These are phyloP conservation scores for Pyrochroa serraticornis DNA, from an alignment of 2,888 invertebrate genomes.

Conservation along the genomic window DNA sequence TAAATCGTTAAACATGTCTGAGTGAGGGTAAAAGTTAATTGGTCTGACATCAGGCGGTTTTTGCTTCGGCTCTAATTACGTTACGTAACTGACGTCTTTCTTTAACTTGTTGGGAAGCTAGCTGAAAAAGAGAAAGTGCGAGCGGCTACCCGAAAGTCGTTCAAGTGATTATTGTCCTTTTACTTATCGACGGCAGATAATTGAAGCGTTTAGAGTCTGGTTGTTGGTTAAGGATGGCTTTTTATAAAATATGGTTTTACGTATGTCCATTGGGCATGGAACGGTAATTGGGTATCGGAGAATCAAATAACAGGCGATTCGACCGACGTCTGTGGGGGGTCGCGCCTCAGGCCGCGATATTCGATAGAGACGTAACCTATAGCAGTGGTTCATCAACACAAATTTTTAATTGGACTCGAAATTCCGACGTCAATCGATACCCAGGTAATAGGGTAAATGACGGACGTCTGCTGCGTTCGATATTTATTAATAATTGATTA, in stretches of 20 bases:
- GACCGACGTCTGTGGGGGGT: conserved; percentile 33
- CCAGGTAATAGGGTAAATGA: too few species aligned
- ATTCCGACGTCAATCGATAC: conserved; percentile 10
- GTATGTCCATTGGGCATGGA: not conserved
- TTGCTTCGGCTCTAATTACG: conserved; percentile 11
- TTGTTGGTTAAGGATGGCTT: conserved; percentile 5
- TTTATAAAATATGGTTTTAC: conserved; percentile 2
- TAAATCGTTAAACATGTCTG: conserved; percentile 34
- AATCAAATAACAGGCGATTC: conserved; percentile 23
- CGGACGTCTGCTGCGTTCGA: too few species aligned
- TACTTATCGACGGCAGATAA: conserved; percentile 5
- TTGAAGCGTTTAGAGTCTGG: conserved; percentile 19
- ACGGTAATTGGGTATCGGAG: conserved; percentile 28
- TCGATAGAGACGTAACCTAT: conserved; percentile 28
- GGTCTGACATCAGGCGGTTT: conserved; percentile 24
- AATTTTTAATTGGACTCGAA: conserved; percentile 32
- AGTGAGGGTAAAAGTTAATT: conserved; percentile 31
- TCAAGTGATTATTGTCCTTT: conserved; percentile 13
- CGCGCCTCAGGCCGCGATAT: conserved; percentile 28
- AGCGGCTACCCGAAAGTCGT: not conserved
- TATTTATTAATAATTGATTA: too few species aligned
- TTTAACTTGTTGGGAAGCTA: conserved; percentile 12
- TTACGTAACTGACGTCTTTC: conserved; percentile 16
- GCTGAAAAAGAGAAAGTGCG: conserved; percentile 7
- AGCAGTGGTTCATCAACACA: conserved; percentile 25